Conservation (phyloP, 2,888 invertebrate species). For the Gibbula magus region DNA sequence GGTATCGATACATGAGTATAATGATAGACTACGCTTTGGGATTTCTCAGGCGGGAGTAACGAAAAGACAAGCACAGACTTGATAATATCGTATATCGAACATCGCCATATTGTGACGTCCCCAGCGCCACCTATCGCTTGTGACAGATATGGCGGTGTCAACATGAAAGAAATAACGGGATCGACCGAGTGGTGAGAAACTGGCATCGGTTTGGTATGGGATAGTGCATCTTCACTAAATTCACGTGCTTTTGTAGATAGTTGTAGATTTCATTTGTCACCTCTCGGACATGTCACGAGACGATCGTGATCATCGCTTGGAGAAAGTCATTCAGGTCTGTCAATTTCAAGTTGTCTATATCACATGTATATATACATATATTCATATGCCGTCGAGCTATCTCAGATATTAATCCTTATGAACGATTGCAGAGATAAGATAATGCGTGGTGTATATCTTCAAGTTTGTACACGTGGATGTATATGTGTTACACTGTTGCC, state of each 20-base stretch:
- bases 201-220: neutral
- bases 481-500: neutral
- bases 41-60: neutral
- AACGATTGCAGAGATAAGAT: neutral
- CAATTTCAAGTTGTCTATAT: neutral
- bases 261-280: neutral
- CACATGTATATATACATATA: conserved; percentile 23
- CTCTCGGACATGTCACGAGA: conserved; percentile 5
- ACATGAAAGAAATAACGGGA: neutral
- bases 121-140: neutral
- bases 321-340: conserved; percentile 69
- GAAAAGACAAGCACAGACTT: neutral
- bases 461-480: neutral
- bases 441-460: too few species aligned
- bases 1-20: neutral
- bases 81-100: neutral
- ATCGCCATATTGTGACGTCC: neutral
- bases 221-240: neutral
- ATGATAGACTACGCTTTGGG: neutral
- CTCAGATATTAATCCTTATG: neutral
- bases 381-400: neutral
- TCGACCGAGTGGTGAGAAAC: neutral
- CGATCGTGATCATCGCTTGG: conserved; percentile 65
- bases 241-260: conserved; percentile 7
- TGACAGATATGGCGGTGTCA: neutral